Percentiles rank a stretch among this genome's conserved stretches.
phyloP scores from a whole-genome alignment of 2,888 invertebrate species.

The Incurvaria masculella region DNA sequence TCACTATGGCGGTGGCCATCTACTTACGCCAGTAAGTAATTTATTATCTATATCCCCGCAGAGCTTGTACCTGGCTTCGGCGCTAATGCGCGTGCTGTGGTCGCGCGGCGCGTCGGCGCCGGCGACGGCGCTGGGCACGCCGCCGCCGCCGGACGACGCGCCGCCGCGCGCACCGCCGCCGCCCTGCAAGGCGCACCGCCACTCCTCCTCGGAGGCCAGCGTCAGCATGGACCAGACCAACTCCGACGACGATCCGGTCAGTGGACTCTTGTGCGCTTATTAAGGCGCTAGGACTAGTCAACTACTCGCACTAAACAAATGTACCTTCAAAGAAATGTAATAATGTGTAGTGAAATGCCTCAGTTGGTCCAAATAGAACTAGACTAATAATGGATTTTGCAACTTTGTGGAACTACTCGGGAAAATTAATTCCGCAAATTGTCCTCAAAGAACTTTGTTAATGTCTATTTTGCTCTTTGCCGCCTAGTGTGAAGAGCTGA shows the following conservation, averaged over 20 bases:
- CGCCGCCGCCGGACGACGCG: slow-evolving; percentile 42
- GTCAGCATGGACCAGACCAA: slow-evolving; percentile 79
- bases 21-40: no score
- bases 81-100: slow-evolving; percentile 90
- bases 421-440: slow-evolving; percentile 5
- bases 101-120: slow-evolving; percentile 60
- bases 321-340: no score
- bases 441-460: no score
- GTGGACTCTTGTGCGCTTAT: no score
- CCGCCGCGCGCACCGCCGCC: slow-evolving; percentile 50
- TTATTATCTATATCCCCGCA: slow-evolving; percentile 26
- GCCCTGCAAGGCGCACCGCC: slow-evolving; percentile 42
- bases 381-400: not conserved
- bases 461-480: slow-evolving; percentile 8
- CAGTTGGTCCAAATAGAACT: not conserved
- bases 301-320: no score
- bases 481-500: slow-evolving; percentile 62
- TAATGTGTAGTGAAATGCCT: no score
- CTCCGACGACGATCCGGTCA: slow-evolving; percentile 69
- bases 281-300: no score
- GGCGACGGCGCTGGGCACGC: slow-evolving; percentile 23
- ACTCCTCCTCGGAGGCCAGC: slow-evolving; percentile 74
- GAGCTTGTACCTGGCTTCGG: slow-evolving; percentile 87
- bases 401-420: not conserved
- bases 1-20: no score